Conservation (phyloP, 2,797 vertebrate species). For the Sibirionetta formosa region DNA sequence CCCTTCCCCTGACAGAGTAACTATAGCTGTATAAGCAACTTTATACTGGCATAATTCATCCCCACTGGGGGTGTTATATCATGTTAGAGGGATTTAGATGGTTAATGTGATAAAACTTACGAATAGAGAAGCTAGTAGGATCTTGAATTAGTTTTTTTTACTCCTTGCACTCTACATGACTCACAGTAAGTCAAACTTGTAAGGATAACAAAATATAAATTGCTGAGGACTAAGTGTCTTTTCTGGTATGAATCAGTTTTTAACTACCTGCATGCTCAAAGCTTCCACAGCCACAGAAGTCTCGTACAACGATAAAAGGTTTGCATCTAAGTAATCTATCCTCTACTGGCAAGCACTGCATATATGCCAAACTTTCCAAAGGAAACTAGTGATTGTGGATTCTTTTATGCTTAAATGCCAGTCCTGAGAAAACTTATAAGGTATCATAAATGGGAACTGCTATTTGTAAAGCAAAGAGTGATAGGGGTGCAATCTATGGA, state of each 20-base stretch:
- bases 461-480: slow-evolving; percentile 41
- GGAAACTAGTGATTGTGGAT: not conserved
- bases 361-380: slow-evolving; percentile 11
- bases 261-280: slow-evolving; percentile 18
- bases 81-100: slow-evolving; percentile 63
- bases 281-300: slow-evolving; percentile 26
- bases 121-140: slow-evolving; percentile 24
- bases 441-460: not conserved
- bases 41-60: slow-evolving; percentile 43
- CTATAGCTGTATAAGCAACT: not conserved
- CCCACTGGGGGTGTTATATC: slow-evolving; percentile 51
- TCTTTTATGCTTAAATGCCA: not conserved
- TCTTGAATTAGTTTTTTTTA: slow-evolving; percentile 43
- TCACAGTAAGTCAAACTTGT: slow-evolving; percentile 46
- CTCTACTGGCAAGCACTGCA: not conserved
- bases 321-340: not conserved
- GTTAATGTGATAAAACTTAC: slow-evolving; percentile 48
- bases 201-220: slow-evolving; percentile 60
- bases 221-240: slow-evolving; percentile 1
- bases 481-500: slow-evolving; percentile 37
- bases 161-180: slow-evolving; percentile 43
- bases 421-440: not conserved
- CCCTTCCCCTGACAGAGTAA: not conserved
- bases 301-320: not conserved
- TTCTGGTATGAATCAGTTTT: slow-evolving; percentile 18